Evolutionary conservation across 2,888 invertebrate genomes (phyloP), one percentile per base, ranked within the genome.

Genomic region (Chrysolina haemoptera): DNA sequence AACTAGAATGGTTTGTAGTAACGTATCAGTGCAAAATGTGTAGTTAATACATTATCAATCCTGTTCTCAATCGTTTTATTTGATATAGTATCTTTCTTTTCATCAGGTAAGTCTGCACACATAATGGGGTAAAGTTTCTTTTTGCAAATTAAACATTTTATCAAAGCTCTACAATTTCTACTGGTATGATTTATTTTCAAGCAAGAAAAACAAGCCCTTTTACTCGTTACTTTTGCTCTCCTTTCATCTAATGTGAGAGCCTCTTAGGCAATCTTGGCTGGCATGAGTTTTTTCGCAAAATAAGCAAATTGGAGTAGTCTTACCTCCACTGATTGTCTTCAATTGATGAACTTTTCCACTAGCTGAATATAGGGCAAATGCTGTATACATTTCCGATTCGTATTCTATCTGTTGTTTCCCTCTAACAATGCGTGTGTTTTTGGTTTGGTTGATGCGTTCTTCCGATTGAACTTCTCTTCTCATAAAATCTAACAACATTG

Each of bases 391-490:
- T 55, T 55, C 53, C 10, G 6, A 9, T 55, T 55, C 53, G 8
- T 11, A 20, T 55, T 55, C 18, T 20, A 8, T 18, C 14, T 20
- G 18, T 0, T 20, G 20, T 1, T 20, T 55, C 20, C 12, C 20
- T 55, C 18, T 55, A 12, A 1, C 18, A 18, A 20, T 55, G 18
- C 16, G 11, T 48, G 16, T 48, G 48, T 14, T 48, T 48, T 48
- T 48, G 14, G 3, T 11, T 12, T 18, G 40, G n/a, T n/a, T 50
- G 27, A 50, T 66, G n/a, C 12, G 43, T 3, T 66, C 27, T 27
- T 66, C 50, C 10, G 50, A 66, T 50, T 66, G 50, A 9, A 66
- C 66, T n/a, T 66, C 66, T 27, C 10, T 50, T 16, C 50, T n/a
- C 16, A 66, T 6, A 1, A 66, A 66, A 53, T 53, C 20, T 53